A percentile compares a stretch with the other conserved stretches of the same genome.
Conservation (phyloP, 1,140 invertebrate genomes). For the Stegodyphus mimosarum region DNA sequence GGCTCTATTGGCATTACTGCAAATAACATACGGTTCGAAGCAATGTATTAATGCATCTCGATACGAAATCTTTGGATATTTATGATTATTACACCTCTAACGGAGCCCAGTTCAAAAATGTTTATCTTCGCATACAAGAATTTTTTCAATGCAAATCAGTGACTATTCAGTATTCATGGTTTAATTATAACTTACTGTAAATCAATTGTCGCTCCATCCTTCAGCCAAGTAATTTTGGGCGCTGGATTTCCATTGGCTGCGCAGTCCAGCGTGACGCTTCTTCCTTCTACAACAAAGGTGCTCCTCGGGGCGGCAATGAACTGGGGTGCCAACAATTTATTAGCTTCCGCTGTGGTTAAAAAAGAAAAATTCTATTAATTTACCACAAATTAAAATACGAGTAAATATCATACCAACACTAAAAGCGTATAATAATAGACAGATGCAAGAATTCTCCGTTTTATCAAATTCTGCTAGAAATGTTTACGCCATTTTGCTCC, state of each 20-base stretch:
- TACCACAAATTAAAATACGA: background rate
- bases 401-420: background rate
- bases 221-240: conserved; percentile 89
- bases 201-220: conserved; percentile 88
- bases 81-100: too few species aligned
- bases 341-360: conserved; percentile 56
- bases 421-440: background rate
- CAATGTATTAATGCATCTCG: too few species aligned
- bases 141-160: too few species aligned
- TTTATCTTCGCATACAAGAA: too few species aligned
- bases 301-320: conserved; percentile 73
- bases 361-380: background rate
- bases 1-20: too few species aligned
- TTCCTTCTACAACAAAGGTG: conserved; percentile 74
- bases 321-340: conserved; percentile 64
- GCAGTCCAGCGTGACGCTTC: conserved; percentile 87
- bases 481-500: too few species aligned
- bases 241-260: conserved; percentile 88
- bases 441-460: background rate
- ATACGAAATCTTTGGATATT: too few species aligned
- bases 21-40: too few species aligned
- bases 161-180: too few species aligned
- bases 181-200: conserved; percentile 72
- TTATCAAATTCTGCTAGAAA: too few species aligned
- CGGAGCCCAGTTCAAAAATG: too few species aligned